Percentiles rank a stretch among this genome's conserved stretches.
These are phyloP conservation scores for Rhabdomys pumilio DNA, from an alignment of 2,797 vertebrate species.

Conservation along the genomic window DNA sequence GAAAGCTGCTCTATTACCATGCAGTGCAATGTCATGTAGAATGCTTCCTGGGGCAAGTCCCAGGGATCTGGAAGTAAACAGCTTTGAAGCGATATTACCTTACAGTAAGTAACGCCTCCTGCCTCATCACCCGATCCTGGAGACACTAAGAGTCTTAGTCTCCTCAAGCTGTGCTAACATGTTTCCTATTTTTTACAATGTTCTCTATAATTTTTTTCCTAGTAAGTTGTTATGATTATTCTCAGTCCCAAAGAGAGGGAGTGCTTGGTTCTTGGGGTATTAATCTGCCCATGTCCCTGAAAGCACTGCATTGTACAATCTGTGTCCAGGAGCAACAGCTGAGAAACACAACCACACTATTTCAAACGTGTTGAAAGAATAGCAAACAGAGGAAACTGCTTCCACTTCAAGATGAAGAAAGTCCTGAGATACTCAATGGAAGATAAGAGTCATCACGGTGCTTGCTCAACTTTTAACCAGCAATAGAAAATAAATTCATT, in stretches of 20 bases:
- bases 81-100: neutral
- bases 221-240: neutral
- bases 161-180: neutral
- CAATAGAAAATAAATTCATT: conserved; percentile 25
- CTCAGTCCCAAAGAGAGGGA: neutral
- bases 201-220: neutral
- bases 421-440: neutral
- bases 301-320: neutral
- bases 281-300: neutral
- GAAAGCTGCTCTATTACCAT: neutral
- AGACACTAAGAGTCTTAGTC: neutral
- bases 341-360: neutral
- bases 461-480: neutral
- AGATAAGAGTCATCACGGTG: neutral
- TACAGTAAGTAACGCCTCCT: no score
- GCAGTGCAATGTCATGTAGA: neutral
- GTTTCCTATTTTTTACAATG: neutral
- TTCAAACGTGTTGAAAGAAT: neutral
- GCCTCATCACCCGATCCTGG: neutral
- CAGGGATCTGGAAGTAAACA: neutral
- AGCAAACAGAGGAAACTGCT: neutral
- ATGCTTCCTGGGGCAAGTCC: neutral
- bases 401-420: neutral
- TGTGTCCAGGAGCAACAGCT: neutral
- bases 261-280: neutral